Conservation (phyloP, 2,888 invertebrate species). For the Drosophila mimetica region DNA sequence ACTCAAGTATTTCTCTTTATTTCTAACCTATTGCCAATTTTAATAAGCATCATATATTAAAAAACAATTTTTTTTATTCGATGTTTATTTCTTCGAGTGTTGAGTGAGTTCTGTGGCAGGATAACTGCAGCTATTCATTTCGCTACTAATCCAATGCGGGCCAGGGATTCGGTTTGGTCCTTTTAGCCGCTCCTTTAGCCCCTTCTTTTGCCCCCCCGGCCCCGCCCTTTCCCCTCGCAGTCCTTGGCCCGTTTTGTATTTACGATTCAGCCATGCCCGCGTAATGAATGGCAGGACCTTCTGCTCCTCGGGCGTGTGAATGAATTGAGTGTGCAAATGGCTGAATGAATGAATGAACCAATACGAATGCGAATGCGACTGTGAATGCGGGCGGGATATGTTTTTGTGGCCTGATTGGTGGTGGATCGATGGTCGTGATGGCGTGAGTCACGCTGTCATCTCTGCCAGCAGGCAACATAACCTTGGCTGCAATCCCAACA, state of each 20-base stretch:
- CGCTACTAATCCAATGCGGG: slow-evolving; percentile 69
- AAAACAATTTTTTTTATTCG: too few relatives aligned
- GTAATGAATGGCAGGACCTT: slow-evolving; percentile 59
- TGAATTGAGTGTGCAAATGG: slow-evolving; percentile 38
- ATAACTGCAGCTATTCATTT: slow-evolving; percentile 66
- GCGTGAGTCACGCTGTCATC: slow-evolving; percentile 26
- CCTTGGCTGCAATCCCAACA: slow-evolving; percentile 18
- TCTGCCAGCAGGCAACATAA: slow-evolving; percentile 7
- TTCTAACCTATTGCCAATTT: too few relatives aligned
- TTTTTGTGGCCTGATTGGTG: slow-evolving; percentile 4
- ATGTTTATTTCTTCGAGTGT: slow-evolving; percentile 18
- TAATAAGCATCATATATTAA: too few relatives aligned
- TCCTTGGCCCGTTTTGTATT: slow-evolving; percentile 49
- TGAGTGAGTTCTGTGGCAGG: slow-evolving; percentile 25
- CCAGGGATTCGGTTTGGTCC: slow-evolving; percentile 35
- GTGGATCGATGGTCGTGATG: neutral
- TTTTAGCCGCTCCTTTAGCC: slow-evolving; percentile 4
- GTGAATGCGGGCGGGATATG: slow-evolving; percentile 14
- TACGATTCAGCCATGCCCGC: slow-evolving; percentile 54
- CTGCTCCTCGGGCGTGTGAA: slow-evolving; percentile 42
- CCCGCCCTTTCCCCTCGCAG: neutral
- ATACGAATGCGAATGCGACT: slow-evolving; percentile 9
- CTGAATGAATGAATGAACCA: slow-evolving; percentile 34
- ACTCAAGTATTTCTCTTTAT: too few relatives aligned
- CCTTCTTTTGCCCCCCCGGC: neutral